Conservation (phyloP, 30 jellyfish, hydroid and myxozoan species). For the Pelagia noctiluca region DNA sequence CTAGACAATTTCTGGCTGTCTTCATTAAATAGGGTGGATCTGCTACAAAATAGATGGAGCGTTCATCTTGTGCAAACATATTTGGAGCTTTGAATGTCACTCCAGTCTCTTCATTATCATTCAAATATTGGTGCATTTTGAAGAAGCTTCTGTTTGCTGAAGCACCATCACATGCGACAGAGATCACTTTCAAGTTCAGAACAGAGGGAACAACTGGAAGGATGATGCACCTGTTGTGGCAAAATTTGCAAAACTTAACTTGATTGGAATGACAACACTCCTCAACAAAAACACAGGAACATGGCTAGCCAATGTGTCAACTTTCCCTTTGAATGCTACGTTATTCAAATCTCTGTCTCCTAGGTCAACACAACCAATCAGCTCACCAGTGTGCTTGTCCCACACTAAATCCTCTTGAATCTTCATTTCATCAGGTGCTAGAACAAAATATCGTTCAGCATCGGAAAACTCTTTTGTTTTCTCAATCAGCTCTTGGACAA, state of each 20-base stretch:
- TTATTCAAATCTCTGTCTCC: slow-evolving; percentile 46
- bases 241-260: slow-evolving; percentile 55
- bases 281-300: slow-evolving; percentile 61
- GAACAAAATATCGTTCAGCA: slow-evolving; percentile 24
- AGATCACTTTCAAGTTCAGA: slow-evolving; percentile 61
- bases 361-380: slow-evolving; percentile 73
- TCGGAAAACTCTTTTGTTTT: slow-evolving; percentile 33
- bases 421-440: slow-evolving; percentile 69
- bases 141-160: slow-evolving; percentile 11
- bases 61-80: no score
- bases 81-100: no score
- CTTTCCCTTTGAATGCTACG: slow-evolving; percentile 16
- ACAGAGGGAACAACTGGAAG: slow-evolving; percentile 70
- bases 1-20: no score
- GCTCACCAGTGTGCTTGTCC: slow-evolving; percentile 88
- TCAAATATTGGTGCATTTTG: slow-evolving; percentile 12
- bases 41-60: no score
- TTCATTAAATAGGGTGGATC: no score
- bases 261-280: slow-evolving; percentile 43
- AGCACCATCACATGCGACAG: slow-evolving; percentile 45
- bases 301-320: slow-evolving; percentile 57
- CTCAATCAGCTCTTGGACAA: slow-evolving; percentile 30
- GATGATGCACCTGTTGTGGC: slow-evolving; percentile 67
- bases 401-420: slow-evolving; percentile 70
- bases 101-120: slow-evolving; percentile 15